Conservation (phyloP, 2,797 vertebrate species). For the Lepus oiostolus region DNA sequence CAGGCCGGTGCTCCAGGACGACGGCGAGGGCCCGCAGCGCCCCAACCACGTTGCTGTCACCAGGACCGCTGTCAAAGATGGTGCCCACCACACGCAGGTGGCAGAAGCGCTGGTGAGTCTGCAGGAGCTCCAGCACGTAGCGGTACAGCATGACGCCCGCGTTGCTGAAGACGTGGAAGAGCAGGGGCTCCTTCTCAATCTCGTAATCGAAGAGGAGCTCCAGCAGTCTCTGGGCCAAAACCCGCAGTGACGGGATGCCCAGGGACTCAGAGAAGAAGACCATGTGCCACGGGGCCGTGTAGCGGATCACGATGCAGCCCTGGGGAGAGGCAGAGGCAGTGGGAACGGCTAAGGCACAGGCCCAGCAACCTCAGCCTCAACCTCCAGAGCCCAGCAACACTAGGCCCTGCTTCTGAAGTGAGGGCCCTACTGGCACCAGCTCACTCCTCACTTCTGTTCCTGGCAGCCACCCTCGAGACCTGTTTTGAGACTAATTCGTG, state of each 20-base stretch:
- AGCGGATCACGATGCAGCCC: conserved; percentile 96
- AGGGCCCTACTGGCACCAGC: neutral
- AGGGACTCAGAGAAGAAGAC: conserved; percentile 96
- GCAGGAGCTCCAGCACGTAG: conserved; percentile 93
- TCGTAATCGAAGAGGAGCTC: conserved; percentile 96
- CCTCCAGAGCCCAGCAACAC: neutral
- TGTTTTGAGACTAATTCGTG: neutral
- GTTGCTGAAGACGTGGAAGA: conserved; percentile 98
- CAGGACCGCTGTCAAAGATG: conserved; percentile 95
- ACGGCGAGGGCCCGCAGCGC: conserved; percentile 92
- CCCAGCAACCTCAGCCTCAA: neutral
- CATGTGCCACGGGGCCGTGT: conserved; percentile 94
- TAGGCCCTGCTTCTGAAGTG: neutral
- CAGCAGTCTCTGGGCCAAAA: conserved; percentile 92
- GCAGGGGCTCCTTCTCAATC: conserved; percentile 94
- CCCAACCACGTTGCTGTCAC: conserved; percentile 93
- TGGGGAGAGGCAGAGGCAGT: conserved; percentile 78
- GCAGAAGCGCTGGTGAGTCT: conserved; percentile 90
- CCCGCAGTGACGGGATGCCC: conserved; percentile 94
- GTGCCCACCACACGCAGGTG: conserved; percentile 92
- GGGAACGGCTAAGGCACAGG: neutral
- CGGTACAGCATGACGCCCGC: conserved; percentile 98
- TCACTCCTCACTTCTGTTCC: neutral
- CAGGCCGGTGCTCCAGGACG: conserved; percentile 89
- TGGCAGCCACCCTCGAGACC: neutral